These are phyloP conservation scores for Ips typographus DNA, from an alignment of 1,140 invertebrate genomes.

Conservation along the genomic window DNA sequence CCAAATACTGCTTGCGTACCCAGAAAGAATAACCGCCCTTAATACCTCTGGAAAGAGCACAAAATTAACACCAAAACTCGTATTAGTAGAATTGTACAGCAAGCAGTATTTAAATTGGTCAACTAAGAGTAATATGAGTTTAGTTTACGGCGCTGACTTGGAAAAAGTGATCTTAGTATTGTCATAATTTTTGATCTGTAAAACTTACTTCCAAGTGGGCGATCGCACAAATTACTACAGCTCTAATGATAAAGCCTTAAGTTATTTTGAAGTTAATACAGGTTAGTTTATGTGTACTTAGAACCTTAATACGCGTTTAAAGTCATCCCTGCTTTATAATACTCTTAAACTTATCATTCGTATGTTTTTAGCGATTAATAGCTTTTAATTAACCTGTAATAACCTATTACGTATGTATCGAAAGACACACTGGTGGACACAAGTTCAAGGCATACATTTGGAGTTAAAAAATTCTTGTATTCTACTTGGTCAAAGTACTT, in stretches of 20 bases:
- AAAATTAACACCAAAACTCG: too few relatives aligned
- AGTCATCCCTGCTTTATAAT: background rate
- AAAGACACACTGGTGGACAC: slow-evolving; percentile 56
- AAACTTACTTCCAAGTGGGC: background rate
- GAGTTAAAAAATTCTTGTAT: background rate
- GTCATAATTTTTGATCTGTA: too few relatives aligned
- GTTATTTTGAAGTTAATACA: slow-evolving; percentile 21
- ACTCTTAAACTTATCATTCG: too few relatives aligned
- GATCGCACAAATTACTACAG: slow-evolving; percentile 2
- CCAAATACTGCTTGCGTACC: slow-evolving; percentile 17
- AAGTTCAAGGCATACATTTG: slow-evolving; percentile 53
- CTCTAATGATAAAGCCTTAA: background rate
- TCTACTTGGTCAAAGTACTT: too few relatives aligned
- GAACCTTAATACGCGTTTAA: background rate
- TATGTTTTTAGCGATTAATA: background rate
- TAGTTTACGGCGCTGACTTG: too few relatives aligned
- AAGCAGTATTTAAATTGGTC: too few relatives aligned
- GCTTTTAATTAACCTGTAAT: slow-evolving; percentile 21
- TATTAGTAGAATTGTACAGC: too few relatives aligned
- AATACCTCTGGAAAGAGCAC: background rate
- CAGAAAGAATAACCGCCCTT: background rate
- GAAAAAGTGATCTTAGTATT: too few relatives aligned
- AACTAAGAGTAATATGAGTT: too few relatives aligned
- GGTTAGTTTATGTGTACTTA: slow-evolving; percentile 11
- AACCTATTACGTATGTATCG: slow-evolving; percentile 49